phyloP scores from a whole-genome alignment of 2,888 invertebrate species.

The Agrilus cyanescens region DNA sequence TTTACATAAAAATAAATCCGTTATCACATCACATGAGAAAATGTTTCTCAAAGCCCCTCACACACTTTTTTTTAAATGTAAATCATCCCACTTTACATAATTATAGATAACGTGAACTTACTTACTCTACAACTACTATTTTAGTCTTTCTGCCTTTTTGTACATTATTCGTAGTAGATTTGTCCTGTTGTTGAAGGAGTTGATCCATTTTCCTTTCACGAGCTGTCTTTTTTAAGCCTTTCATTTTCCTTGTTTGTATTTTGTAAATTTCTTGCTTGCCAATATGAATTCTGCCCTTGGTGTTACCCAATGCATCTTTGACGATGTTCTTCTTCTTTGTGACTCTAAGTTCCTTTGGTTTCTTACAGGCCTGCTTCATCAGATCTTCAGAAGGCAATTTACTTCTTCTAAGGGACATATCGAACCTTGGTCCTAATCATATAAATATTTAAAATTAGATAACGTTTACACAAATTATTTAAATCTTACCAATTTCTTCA shows the following conservation, averaged over 20 bases:
- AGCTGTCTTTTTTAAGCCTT: slow-evolving; percentile 67
- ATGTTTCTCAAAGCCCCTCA: no score
- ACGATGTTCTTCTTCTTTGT: slow-evolving; percentile 86
- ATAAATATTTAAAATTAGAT: background rate
- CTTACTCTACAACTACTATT: no score
- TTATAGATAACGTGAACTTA: no score
- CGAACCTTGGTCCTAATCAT: slow-evolving; percentile 69
- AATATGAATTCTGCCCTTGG: slow-evolving; percentile 85
- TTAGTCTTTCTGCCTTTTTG: no score
- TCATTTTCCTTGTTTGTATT: slow-evolving; percentile 84
- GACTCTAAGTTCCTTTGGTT: slow-evolving; percentile 65
- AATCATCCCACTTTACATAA: no score
- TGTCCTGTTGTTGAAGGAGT: background rate
- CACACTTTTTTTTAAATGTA: no score
- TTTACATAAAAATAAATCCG: no score
- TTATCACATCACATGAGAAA: no score
- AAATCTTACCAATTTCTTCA: slow-evolving; percentile 64
- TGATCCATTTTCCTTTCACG: slow-evolving; percentile 51
- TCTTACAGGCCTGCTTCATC: slow-evolving; percentile 68
- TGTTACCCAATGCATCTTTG: slow-evolving; percentile 77
- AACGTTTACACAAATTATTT: background rate
- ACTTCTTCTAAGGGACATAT: slow-evolving; percentile 73
- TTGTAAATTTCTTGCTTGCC: slow-evolving; percentile 75
- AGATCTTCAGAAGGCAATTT: slow-evolving; percentile 85
- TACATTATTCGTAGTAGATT: no score